Evolutionary conservation across 2,888 invertebrate genomes (phyloP).

Genomic region (Resseliella maxima): DNA sequence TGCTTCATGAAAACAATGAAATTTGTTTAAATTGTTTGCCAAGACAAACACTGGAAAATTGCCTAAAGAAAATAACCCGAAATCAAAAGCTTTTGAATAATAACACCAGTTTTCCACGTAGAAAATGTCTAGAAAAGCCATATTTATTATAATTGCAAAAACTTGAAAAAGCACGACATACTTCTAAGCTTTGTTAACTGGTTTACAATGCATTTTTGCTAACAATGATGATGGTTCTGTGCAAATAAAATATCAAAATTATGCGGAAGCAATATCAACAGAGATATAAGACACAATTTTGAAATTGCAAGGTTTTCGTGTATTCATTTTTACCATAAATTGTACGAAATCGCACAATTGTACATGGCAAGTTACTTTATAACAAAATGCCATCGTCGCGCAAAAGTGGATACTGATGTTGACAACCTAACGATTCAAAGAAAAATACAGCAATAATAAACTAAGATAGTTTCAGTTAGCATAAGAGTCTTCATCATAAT

Average conservation of each 20-base stretch:
- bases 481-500: slow-evolving; percentile 24
- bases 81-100: neutral
- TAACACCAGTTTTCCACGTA: too few species aligned
- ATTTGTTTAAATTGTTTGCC: neutral
- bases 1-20: slow-evolving; percentile 2
- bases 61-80: neutral
- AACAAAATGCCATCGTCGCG: neutral
- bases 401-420: neutral
- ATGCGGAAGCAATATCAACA: neutral
- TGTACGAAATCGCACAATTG: neutral
- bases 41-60: neutral
- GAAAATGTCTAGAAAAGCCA: too few species aligned
- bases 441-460: neutral
- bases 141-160: slow-evolving; percentile 16
- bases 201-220: slow-evolving; percentile 5
- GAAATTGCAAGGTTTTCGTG: neutral
- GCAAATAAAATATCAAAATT: slow-evolving; percentile 2
- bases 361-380: neutral
- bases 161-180: neutral
- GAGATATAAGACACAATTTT: neutral
- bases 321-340: too few species aligned
- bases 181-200: neutral
- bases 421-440: neutral
- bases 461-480: slow-evolving; percentile 32
- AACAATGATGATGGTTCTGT: neutral